Base-by-base conservation (phyloP, 2,113 vertebrate species). In the Grus americana region DNA sequence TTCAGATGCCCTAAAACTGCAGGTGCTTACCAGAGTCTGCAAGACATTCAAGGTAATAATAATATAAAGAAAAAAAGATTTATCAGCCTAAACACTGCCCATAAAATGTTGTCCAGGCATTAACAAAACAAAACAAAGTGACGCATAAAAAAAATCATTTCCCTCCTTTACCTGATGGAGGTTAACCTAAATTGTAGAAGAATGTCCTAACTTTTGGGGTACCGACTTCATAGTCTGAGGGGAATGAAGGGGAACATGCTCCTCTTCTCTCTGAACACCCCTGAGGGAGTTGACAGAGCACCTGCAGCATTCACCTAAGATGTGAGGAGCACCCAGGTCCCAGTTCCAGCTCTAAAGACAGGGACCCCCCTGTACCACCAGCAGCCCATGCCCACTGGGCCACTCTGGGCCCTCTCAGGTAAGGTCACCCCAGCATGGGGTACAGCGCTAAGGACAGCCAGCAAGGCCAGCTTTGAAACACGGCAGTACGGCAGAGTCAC, bases 401-500 rank as follows among this genome's bases (percentile, higher is more conserved):
- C 12, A 19, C 46, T 49, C 40, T 32, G 9, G 9, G 12, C 5
- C 38, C 22, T 19, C 42, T 58, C 21, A 36, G 36, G 20, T 66
- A 23, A 57, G 57, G 47, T 6, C 42, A 82, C 1, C 7, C 9
- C 49, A 52, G 29, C 0, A 0, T 0, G 0, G 40, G 14, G 4
- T 3, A 4, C 16, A 15, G 27, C 0, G 0, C 29, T 11, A 46
- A 58, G 42, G 32, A 50, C 24, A 67, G 38, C 5, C 38, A 42
- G 7, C 17, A 40, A 55, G 36, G 29, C 5, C 16, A 46, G 29
- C 66, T 47, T 24, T 1, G 29, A 78, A 67, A 3, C 26, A 19
- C 7, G 19, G 12, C 34, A 70, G 23, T 5, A 42, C 1, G 6
- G 46, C 40, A 88, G 36, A 63, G n/a, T 17, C 32, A 73, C 0